Evolutionary conservation across 2,113 vertebrate species (phyloP).

Genomic region (Caranx ignobilis): DNA sequence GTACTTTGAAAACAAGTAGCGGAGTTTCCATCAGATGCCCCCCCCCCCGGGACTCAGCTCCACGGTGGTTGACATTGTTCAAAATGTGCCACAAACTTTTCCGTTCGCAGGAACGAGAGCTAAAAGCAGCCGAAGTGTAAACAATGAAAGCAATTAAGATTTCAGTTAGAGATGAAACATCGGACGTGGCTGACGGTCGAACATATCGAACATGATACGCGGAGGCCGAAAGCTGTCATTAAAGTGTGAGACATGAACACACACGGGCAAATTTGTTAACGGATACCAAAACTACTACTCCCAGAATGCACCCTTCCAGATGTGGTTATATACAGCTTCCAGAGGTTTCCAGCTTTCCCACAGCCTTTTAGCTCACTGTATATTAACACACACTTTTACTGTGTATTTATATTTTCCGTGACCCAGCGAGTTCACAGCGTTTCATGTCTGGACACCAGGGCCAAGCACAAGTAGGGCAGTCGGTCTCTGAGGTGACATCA

Average conservation of each 20-base stretch:
- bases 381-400: background rate
- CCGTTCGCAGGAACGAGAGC: too few species aligned
- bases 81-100: too few species aligned
- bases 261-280: background rate
- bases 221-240: background rate
- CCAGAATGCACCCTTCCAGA: constrained; percentile 45
- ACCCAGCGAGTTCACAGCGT: background rate
- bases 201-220: background rate
- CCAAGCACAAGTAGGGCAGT: constrained; percentile 11
- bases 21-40: too few species aligned
- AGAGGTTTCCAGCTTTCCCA: constrained; percentile 61
- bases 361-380: constrained; percentile 19
- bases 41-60: too few species aligned
- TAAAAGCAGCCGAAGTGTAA: background rate
- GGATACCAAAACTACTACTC: constrained; percentile 18
- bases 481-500: background rate
- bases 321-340: constrained; percentile 37
- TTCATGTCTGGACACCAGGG: constrained; percentile 7
- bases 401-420: constrained; percentile 7
- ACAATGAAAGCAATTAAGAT: background rate
- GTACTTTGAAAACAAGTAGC: too few species aligned
- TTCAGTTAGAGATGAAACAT: background rate
- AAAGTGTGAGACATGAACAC: background rate
- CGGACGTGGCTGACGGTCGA: background rate
- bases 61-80: too few species aligned